Conservation (phyloP, 2,888 invertebrate genomes). For the Antheraea assamensis region DNA sequence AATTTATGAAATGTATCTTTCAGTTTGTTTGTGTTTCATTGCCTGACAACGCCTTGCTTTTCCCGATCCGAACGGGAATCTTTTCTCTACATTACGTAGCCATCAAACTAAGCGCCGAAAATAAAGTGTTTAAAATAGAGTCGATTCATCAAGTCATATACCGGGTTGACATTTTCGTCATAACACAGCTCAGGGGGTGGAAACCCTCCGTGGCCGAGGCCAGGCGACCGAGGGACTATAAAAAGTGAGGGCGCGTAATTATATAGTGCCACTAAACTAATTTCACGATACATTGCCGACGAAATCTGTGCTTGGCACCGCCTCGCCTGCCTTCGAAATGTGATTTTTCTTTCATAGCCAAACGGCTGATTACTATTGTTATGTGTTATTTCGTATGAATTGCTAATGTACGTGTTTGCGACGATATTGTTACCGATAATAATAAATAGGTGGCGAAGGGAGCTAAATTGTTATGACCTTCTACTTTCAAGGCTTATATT, state of each 20-base stretch:
- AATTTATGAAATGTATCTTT: slow-evolving; percentile 80
- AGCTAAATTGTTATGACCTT: slow-evolving; percentile 54
- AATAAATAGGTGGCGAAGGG: slow-evolving; percentile 62
- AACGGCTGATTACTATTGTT: slow-evolving; percentile 77
- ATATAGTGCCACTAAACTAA: slow-evolving; percentile 82
- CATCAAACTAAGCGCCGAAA: slow-evolving; percentile 44
- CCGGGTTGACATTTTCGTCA: slow-evolving; percentile 80
- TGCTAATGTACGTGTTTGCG: slow-evolving; percentile 66
- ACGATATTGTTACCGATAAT: slow-evolving; percentile 54
- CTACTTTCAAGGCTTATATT: slow-evolving; percentile 45
- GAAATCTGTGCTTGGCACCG: slow-evolving; percentile 81
- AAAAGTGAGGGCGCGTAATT: slow-evolving; percentile 79
- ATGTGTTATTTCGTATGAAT: slow-evolving; percentile 76
- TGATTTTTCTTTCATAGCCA: slow-evolving; percentile 73
- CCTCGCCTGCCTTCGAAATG: slow-evolving; percentile 68
- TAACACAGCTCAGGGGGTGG: slow-evolving; percentile 61
- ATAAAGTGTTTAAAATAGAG: slow-evolving; percentile 74
- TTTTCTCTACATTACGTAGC: slow-evolving; percentile 36
- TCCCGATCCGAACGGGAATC: slow-evolving; percentile 6
- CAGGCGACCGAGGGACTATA: slow-evolving; percentile 60
- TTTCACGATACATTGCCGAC: slow-evolving; percentile 82
- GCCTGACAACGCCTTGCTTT: slow-evolving; percentile 14
- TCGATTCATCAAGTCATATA: slow-evolving; percentile 80
- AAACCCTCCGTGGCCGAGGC: slow-evolving; percentile 46
- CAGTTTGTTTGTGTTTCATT: slow-evolving; percentile 59